Conservation (phyloP, 2,113 vertebrate genomes). For the Tachuris rubrigastra region DNA sequence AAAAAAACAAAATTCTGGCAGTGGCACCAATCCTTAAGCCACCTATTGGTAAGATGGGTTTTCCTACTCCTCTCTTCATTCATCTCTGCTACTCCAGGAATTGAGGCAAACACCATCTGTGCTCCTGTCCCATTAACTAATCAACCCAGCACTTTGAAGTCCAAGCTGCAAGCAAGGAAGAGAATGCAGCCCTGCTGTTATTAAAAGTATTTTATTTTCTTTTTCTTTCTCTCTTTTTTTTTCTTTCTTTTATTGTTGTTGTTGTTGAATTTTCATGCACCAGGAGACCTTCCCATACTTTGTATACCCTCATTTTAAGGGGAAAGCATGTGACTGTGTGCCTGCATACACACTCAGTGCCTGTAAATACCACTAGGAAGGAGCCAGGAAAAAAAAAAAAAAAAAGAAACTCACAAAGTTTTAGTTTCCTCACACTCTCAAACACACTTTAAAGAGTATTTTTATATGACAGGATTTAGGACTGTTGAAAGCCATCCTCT, state of each 20-base stretch:
- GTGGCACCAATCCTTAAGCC: no score
- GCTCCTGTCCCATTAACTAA: no score
- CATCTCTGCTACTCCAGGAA: no score
- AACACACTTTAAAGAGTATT: background rate
- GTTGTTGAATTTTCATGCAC: background rate
- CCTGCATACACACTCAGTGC: background rate
- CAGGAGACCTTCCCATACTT: background rate
- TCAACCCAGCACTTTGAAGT: no score
- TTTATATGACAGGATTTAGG: conserved; percentile 23
- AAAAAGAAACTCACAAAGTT: background rate
- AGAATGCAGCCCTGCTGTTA: background rate
- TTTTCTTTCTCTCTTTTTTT: background rate
- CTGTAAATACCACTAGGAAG: background rate
- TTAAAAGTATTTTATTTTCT: background rate
- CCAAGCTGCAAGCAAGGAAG: background rate
- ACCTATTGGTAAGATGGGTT: no score
- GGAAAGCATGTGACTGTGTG: background rate
- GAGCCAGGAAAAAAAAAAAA: background rate
- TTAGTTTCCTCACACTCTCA: background rate
- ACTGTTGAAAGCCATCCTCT: conserved; percentile 16
- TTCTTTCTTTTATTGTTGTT: no score
- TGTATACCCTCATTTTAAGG: background rate
- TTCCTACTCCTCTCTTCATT: no score
- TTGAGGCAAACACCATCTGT: no score
- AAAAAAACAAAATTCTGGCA: no score